Evolutionary conservation across 2,113 vertebrate species (phyloP).

Genomic region (Cygnus buccinator): DNA sequence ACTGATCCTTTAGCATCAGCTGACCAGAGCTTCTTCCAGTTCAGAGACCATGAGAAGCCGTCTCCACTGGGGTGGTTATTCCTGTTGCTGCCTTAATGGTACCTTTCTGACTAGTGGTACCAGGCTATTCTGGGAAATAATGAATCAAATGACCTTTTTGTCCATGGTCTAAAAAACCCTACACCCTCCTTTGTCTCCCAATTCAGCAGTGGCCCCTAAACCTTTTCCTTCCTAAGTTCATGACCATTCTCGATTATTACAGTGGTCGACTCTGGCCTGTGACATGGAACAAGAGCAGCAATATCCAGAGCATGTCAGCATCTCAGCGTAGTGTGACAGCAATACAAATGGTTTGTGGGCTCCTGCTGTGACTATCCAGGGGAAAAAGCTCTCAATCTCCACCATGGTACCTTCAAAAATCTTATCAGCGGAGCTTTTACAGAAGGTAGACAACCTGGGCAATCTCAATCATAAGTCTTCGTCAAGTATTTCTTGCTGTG

Average conservation of each 20-base stretch:
- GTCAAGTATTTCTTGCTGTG: background rate
- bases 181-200: background rate
- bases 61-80: background rate
- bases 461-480: background rate
- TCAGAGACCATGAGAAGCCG: background rate
- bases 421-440: background rate
- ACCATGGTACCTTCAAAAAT: background rate
- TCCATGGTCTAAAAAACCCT: background rate
- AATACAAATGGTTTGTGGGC: background rate
- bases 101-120: background rate
- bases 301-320: background rate
- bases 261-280: background rate
- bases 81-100: background rate
- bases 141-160: background rate
- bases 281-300: background rate
- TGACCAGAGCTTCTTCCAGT: background rate
- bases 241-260: background rate
- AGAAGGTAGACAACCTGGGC: background rate
- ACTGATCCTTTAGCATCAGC: background rate
- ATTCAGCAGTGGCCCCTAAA: background rate
- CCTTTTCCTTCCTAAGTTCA: background rate
- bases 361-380: background rate
- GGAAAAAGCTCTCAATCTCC: background rate
- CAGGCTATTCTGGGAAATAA: background rate
- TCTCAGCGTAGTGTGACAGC: background rate